Base-by-base conservation (phyloP, 2,888 invertebrate genomes). In the Gymnosoma rotundatum region DNA sequence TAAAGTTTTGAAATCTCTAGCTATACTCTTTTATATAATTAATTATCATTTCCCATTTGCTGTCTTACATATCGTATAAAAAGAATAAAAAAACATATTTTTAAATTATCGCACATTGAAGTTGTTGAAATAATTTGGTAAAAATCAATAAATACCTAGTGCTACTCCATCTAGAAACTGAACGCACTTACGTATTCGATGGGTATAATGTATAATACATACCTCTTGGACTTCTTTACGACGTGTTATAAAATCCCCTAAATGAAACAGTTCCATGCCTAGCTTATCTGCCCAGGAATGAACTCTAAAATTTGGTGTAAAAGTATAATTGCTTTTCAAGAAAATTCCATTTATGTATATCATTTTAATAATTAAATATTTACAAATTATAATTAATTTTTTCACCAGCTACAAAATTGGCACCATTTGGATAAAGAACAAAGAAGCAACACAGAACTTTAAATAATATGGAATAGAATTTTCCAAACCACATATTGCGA, bases 251-350 rank as follows among this genome's bases (percentile, higher is more conserved):
- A 95, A 95, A 90, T 96, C 96, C 78, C 96, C 96, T 88, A 96
- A 94, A 91, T 96, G 95, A 93, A 95, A 96, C 87, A 97, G 92
- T 91, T 97, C 96, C 89, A 95, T 95, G 69, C 96, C 96, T 86
- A 96, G 93, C 92, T 96, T 96, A 91, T 96, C 95, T 38, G 96
- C 96, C 97, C 97, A 97, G 90, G 95, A 94, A 92, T 95, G 95
- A 74, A 96, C 96, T 88, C 96, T 96, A 85, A 88, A 90, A 81
- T 54, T 56, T 74, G 60, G 21, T 74, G 36, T 25, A 38, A 66
- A 48, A 25, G 63, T 45, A 42, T 52, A 50, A 20, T 56, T 50
- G 38, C n/a, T 36, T 58, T 66, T 42, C 21, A 58, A 42, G 5
- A 63, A 52, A 58, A 60, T 42, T 70, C 10, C 0, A 18, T 56